phyloP scores from a whole-genome alignment of 2,888 invertebrate genomes.

The Hirtodrosophila trivittata region DNA sequence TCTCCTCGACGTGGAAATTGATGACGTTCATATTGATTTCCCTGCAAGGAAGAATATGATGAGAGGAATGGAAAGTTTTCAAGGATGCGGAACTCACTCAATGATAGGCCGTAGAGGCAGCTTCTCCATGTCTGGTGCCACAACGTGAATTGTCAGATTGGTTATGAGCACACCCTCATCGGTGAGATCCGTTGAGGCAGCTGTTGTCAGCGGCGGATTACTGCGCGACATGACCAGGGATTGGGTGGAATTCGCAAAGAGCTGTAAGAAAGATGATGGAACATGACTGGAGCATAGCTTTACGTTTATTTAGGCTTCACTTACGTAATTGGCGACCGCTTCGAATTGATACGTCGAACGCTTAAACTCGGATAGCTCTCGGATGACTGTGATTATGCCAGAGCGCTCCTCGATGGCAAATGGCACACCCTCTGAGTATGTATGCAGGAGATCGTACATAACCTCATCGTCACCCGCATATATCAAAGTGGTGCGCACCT shows the following conservation, averaged over 20 bases:
- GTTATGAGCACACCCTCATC: constrained; percentile 89
- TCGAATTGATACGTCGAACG: constrained; percentile 91
- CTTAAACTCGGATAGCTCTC: constrained; percentile 88
- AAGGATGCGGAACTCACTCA: constrained; percentile 70
- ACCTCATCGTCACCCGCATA: constrained; percentile 87
- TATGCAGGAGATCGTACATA: constrained; percentile 92
- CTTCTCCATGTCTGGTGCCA: constrained; percentile 88
- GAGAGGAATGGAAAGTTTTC: not conserved
- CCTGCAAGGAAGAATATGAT: constrained; percentile 82
- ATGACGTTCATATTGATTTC: constrained; percentile 89
- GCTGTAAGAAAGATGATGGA: constrained; percentile 51
- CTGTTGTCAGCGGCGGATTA: constrained; percentile 73
- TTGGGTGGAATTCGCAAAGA: constrained; percentile 79
- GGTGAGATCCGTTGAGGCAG: constrained; percentile 76
- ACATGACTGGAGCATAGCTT: not conserved
- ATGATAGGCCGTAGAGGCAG: constrained; percentile 82
- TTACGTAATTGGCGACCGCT: constrained; percentile 88
- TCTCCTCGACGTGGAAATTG: constrained; percentile 91
- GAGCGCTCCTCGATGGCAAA: constrained; percentile 95
- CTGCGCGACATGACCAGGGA: constrained; percentile 72
- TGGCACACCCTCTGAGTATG: constrained; percentile 95
- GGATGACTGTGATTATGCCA: constrained; percentile 93
- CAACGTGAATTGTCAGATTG: constrained; percentile 93
- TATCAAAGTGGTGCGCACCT: constrained; percentile 90
- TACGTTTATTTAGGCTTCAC: too few species aligned